Base-by-base conservation (phyloP, 2,888 invertebrate species). In the Hirtodrosophila duncani region DNA sequence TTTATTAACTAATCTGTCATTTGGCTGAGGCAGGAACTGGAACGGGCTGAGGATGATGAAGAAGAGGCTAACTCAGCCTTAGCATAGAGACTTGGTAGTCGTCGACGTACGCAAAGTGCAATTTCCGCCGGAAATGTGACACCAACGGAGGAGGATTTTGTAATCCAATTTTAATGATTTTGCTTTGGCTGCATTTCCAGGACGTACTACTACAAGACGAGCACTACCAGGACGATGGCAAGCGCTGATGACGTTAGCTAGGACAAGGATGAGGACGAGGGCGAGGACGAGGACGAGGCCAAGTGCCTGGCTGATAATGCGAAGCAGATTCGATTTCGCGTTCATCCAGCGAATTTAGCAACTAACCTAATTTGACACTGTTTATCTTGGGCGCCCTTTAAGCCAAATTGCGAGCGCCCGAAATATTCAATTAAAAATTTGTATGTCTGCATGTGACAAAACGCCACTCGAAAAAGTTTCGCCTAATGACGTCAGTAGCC, bases 1-100 rank as follows among this genome's bases (percentile, higher is more conserved):
- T 79, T 79, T 75, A 81, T 81, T 81, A 75, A 75, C 80, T 79
- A 81, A 75, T 75, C 81, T 81, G 77, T 78, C 81, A 80, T 58
- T 64, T 67, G 30, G 48, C n/a, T n/a, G n/a, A n/a, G n/a, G n/a
- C n/a, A n/a, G n/a, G n/a, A n/a, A n/a, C n/a, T n/a, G n/a, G n/a
- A n/a, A n/a, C n/a, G n/a, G n/a, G n/a, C n/a, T n/a, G n/a, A n/a
- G n/a, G n/a, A n/a, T n/a, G n/a, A n/a, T n/a, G n/a, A n/a, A n/a
- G n/a, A n/a, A n/a, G n/a, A n/a, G n/a, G n/a, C n/a, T n/a, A n/a
- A n/a, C n/a, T n/a, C n/a, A n/a, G n/a, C n/a, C n/a, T n/a, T n/a
- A n/a, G n/a, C n/a, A n/a, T n/a, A n/a, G n/a, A n/a, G n/a, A n/a
- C n/a, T n/a, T n/a, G n/a, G n/a, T n/a, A n/a, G 30, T 42, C 31